phyloP scores from a whole-genome alignment of 2,797 vertebrate species.

The Melanotaenia trifasciata region DNA sequence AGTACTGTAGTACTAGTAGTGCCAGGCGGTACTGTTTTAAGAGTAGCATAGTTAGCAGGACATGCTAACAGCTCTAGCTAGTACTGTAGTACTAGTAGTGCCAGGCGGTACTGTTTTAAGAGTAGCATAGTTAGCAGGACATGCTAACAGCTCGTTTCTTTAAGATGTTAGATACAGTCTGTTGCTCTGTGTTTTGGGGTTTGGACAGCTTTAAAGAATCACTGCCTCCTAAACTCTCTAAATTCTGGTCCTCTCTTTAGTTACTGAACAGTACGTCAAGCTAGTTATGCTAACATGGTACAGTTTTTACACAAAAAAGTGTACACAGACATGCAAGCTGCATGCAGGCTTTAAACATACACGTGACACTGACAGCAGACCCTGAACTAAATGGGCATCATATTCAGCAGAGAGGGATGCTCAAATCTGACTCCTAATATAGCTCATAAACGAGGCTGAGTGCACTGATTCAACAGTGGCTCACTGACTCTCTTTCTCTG shows the following conservation, averaged over 20 bases:
- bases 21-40: too few species aligned
- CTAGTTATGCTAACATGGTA: not conserved
- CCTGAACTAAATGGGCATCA: constrained; percentile 52
- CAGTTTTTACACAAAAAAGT: not conserved
- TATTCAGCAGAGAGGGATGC: constrained; percentile 62
- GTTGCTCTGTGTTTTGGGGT: too few species aligned
- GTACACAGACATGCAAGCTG: constrained; percentile 3
- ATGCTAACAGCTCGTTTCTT: not conserved
- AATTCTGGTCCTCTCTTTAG: not conserved
- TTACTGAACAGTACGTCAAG: not conserved
- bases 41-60: not conserved
- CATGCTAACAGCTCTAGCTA: not conserved
- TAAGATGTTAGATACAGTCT: too few species aligned
- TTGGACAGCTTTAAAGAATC: too few species aligned
- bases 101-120: too few species aligned
- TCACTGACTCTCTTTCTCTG: constrained; percentile 13
- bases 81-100: not conserved
- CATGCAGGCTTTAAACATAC: constrained; percentile 8
- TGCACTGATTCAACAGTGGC: constrained; percentile 42
- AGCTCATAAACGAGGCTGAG: constrained; percentile 69
- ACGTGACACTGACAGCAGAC: constrained; percentile 51
- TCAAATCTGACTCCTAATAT: constrained; percentile 62
- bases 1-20: too few species aligned
- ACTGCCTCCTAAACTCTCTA: not conserved
- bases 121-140: not conserved